A percentile compares a stretch with the other conserved stretches of the same genome.
phyloP scores from a whole-genome alignment of 2,113 vertebrate genomes.

The Galemys pyrenaicus region DNA sequence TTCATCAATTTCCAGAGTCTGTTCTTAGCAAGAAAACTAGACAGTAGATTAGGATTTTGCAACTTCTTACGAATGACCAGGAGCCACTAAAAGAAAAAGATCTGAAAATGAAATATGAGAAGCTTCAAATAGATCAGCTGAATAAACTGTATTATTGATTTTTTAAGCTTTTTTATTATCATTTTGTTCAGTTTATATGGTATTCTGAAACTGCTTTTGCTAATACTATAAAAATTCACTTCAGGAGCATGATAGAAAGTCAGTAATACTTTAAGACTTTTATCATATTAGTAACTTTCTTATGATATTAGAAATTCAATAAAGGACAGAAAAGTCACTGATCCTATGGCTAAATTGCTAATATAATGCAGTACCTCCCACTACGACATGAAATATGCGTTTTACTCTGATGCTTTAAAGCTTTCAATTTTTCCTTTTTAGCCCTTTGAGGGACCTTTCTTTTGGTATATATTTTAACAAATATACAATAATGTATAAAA shows the following conservation, averaged over 20 bases:
- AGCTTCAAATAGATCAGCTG: slow-evolving; percentile 37
- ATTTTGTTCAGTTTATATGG: slow-evolving; percentile 74
- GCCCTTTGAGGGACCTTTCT: slow-evolving; percentile 8
- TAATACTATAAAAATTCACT: slow-evolving; percentile 84
- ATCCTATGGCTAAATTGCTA: slow-evolving; percentile 75
- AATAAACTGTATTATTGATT: slow-evolving; percentile 66
- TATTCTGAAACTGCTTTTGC: slow-evolving; percentile 76
- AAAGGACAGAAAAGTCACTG: slow-evolving; percentile 79
- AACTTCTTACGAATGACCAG: slow-evolving; percentile 2
- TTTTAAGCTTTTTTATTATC: slow-evolving; percentile 67
- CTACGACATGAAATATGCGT: slow-evolving; percentile 76
- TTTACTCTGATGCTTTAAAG: slow-evolving; percentile 59
- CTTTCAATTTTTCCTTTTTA: slow-evolving; percentile 64
- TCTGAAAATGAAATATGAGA: slow-evolving; percentile 52
- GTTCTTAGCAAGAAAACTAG: neutral
- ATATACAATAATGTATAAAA: slow-evolving; percentile 61
- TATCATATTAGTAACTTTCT: slow-evolving; percentile 83
- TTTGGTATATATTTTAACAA: slow-evolving; percentile 40
- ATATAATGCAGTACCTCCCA: slow-evolving; percentile 74
- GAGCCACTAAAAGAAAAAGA: neutral
- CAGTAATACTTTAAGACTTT: slow-evolving; percentile 80
- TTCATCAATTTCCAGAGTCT: neutral
- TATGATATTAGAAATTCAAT: slow-evolving; percentile 77
- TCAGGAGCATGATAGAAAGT: slow-evolving; percentile 82
- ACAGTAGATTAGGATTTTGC: neutral